A percentile compares a stretch with the other conserved stretches of the same genome.
Conservation (phyloP, 2,888 invertebrate species). For the Reticulitermes lucifugus region DNA sequence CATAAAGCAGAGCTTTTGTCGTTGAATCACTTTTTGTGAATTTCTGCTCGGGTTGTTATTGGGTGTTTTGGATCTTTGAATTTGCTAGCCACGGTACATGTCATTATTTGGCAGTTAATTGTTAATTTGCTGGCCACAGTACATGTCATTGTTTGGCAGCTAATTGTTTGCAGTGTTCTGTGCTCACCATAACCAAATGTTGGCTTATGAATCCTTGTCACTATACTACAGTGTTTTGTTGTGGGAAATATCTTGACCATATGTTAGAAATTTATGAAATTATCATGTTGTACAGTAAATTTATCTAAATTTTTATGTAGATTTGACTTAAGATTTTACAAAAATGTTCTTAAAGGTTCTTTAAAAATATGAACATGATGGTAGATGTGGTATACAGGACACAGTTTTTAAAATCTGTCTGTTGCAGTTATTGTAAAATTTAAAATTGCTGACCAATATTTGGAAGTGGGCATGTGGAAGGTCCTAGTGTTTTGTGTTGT, state of each 20-base stretch:
- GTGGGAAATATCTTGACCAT: conserved; percentile 9
- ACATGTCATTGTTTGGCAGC: conserved; percentile 43
- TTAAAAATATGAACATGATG: neutral
- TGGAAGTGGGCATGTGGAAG: conserved; percentile 35
- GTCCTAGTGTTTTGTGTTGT: conserved; percentile 30
- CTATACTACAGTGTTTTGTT: neutral
- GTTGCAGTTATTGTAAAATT: neutral
- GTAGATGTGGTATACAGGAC: neutral
- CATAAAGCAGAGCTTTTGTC: conserved; percentile 45
- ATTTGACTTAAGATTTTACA: neutral
- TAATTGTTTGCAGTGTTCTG: conserved; percentile 26
- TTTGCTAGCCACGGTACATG: conserved; percentile 29
- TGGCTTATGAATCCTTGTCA: conserved; percentile 9
- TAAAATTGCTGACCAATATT: conserved; percentile 4
- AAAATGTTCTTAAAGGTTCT: neutral
- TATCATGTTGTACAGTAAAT: neutral
- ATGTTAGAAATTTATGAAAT: neutral
- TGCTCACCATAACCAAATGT: conserved; percentile 31
- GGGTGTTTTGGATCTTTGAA: conserved; percentile 43
- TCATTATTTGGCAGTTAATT: conserved; percentile 39
- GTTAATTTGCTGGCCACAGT: conserved; percentile 25
- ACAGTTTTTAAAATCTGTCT: neutral
- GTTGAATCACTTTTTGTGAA: conserved; percentile 41
- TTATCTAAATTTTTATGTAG: neutral
- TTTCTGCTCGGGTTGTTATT: conserved; percentile 44